Base-by-base conservation (phyloP, 2,888 invertebrate species). In the Lathronympha strigana region DNA sequence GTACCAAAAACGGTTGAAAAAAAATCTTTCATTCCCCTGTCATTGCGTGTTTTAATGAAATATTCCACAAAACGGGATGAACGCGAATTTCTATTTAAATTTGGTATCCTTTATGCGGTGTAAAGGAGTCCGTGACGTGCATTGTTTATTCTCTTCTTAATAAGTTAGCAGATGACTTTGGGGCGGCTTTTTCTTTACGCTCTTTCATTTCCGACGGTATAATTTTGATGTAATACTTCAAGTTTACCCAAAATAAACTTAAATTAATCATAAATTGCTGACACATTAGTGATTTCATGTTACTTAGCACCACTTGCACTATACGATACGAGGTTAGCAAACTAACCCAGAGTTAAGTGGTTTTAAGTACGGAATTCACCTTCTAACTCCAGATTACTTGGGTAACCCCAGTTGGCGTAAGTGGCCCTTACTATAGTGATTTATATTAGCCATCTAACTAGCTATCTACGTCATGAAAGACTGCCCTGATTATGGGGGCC, bases 41-140 rank as follows among this genome's bases (percentile, higher is more conserved):
- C 89, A 86, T 87, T 88, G 85, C 78, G 78, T 82, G 79, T 84
- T 89, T 87, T 88, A 88, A 90, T 89, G 84, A 90, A 90, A 90
- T 87, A 85, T 86, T 80, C 78, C 74, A 76, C 81, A 81, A 78
- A 84, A 82, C 77, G 75, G 76, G 76, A 76, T 79, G 74, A 75
- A 78, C 77, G 80, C 80, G 73, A 77, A 80, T 77, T 82, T 82
- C 84, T 78, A 83, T 84, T 83, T 79, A 81, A 88, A 89, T 88
- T 87, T 83, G 78, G 82, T 84, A 84, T 83, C 86, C 83, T 64
- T 84, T 80, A 88, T 86, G 80, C 74, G 76, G 82, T 82, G 82
- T 77, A 76, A 86, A 86, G 79, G 78, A 81, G 76, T 76, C 66
- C 67, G 73, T 71, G 71, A 28, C 70, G 71, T 68, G 73, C 70